Conservation (phyloP, 2,797 vertebrate species). For the Bothrops alternatus region DNA sequence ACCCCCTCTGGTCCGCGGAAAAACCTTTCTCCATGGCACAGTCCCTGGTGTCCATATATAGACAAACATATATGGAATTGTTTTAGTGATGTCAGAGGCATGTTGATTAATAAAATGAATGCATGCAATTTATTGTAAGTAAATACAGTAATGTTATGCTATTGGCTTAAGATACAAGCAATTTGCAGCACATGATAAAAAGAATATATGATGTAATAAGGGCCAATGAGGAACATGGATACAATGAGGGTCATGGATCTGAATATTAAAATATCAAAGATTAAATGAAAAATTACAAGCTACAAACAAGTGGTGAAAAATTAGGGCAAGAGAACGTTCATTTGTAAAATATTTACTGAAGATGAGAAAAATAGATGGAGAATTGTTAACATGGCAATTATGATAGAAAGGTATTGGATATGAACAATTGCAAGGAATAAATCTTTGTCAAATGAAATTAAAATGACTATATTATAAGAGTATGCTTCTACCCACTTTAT, state of each 20-base stretch:
- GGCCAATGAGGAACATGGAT: not conserved
- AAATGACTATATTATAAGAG: too few species aligned
- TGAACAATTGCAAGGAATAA: too few species aligned
- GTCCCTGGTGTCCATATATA: not conserved
- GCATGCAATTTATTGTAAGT: not conserved
- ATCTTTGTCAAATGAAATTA: too few species aligned
- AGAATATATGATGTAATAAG: not conserved
- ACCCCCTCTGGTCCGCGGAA: too few species aligned
- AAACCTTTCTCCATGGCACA: too few species aligned
- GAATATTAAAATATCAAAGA: not conserved
- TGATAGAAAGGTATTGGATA: not conserved
- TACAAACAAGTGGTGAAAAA: not conserved
- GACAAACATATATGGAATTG: not conserved
- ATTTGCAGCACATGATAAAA: not conserved
- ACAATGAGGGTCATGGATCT: not conserved
- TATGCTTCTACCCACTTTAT: too few species aligned
- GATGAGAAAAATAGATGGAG: not conserved
- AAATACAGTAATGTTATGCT: not conserved
- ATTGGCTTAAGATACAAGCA: not conserved
- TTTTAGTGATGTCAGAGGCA: not conserved
- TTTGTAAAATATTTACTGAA: not conserved
- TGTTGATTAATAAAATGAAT: not conserved
- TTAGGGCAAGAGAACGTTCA: not conserved
- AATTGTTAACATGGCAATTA: not conserved
- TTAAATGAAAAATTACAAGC: not conserved